Evolutionary conservation across 2,797 vertebrate genomes (phyloP).

Genomic region (Denticeps clupeoides): DNA sequence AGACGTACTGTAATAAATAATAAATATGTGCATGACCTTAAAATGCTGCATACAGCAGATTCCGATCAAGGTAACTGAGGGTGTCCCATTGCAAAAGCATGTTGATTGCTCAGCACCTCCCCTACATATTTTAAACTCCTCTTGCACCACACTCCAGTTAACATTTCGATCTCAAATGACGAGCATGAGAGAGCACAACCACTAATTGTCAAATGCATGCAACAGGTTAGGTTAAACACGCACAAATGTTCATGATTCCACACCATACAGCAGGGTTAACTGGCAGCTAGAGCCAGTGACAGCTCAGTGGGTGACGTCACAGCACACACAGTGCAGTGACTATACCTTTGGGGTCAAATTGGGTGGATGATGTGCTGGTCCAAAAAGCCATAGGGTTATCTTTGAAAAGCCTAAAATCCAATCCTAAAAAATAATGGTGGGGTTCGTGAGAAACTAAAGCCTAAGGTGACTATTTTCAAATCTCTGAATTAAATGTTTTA

Average conservation of each 20-base stretch:
- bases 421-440: slow-evolving; percentile 82
- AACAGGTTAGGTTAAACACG: slow-evolving; percentile 34
- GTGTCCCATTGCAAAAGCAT: slow-evolving; percentile 38
- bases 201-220: slow-evolving; percentile 38
- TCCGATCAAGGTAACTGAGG: slow-evolving; percentile 23
- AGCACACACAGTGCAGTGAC: slow-evolving; percentile 62
- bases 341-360: slow-evolving; percentile 89
- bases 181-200: too few relatives aligned
- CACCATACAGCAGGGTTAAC: slow-evolving; percentile 61
- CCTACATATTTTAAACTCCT: slow-evolving; percentile 1
- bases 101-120: not conserved
- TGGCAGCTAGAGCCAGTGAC: slow-evolving; percentile 45
- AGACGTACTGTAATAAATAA: slow-evolving; percentile 45
- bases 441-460: slow-evolving; percentile 53
- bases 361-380: slow-evolving; percentile 78
- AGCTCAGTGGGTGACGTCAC: slow-evolving; percentile 40
- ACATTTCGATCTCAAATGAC: too few relatives aligned
- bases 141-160: not conserved
- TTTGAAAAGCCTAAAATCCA: slow-evolving; percentile 99
- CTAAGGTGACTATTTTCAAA: slow-evolving; percentile 35
- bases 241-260: slow-evolving; percentile 33
- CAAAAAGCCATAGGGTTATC: slow-evolving; percentile 99
- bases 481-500: slow-evolving; percentile 4
- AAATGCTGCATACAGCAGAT: slow-evolving; percentile 16
- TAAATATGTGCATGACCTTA: slow-evolving; percentile 42